These are phyloP conservation scores for Poeciliopsis gracilis DNA, from an alignment of 2,797 vertebrate species.

Conservation along the genomic window DNA sequence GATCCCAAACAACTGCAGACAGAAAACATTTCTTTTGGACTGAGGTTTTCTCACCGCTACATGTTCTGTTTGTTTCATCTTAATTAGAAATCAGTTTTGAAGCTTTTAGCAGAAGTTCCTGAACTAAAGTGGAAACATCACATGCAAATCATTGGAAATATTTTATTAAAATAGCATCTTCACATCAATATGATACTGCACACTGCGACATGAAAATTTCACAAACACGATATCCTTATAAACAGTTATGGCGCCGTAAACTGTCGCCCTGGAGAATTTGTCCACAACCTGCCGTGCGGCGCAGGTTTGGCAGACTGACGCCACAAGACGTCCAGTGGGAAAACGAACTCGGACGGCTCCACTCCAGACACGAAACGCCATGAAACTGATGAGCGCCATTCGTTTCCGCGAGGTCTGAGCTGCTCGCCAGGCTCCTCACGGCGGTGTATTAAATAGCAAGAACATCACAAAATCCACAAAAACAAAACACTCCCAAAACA, in stretches of 20 bases:
- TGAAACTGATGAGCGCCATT: slow-evolving; percentile 83
- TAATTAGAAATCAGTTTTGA: background rate
- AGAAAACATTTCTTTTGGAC: background rate
- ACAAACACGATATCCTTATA: slow-evolving; percentile 48
- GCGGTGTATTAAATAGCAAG: slow-evolving; percentile 88
- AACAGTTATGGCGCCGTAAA: slow-evolving; percentile 32
- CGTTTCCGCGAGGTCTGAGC: slow-evolving; percentile 76
- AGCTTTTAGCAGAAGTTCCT: background rate
- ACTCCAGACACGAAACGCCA: slow-evolving; percentile 74
- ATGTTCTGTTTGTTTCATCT: background rate
- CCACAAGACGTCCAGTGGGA: slow-evolving; percentile 44
- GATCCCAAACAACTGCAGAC: background rate
- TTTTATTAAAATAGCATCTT: slow-evolving; percentile 98
- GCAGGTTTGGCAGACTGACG: slow-evolving; percentile 8
- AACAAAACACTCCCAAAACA: slow-evolving; percentile 50
- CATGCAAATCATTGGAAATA: slow-evolving; percentile 78
- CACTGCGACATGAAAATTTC: slow-evolving; percentile 59
- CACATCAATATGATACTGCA: slow-evolving; percentile 72
- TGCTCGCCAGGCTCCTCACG: slow-evolving; percentile 64
- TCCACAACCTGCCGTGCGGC: slow-evolving; percentile 17
- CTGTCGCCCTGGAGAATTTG: slow-evolving; percentile 27
- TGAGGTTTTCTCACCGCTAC: background rate
- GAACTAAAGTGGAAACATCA: slow-evolving; percentile 14
- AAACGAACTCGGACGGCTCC: slow-evolving; percentile 42
- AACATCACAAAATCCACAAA: slow-evolving; percentile 66